phyloP scores from a whole-genome alignment of 2,113 vertebrate genomes.

The Megaceryle torquata region DNA sequence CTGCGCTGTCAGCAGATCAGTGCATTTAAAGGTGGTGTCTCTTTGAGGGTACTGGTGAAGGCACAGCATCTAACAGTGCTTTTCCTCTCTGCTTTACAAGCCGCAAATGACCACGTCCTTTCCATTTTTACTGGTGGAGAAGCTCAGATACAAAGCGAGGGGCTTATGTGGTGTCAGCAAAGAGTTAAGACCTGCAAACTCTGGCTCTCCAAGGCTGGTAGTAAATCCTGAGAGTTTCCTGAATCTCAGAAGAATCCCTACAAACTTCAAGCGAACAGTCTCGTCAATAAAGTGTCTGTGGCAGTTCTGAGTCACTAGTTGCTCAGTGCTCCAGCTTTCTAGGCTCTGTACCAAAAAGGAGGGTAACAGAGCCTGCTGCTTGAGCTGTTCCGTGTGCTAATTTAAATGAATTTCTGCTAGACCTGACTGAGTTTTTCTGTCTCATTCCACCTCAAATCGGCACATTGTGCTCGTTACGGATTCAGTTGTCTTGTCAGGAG shows the following conservation, averaged over 20 bases:
- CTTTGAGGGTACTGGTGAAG: background rate
- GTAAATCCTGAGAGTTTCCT: background rate
- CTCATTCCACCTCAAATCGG: background rate
- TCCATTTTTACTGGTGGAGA: background rate
- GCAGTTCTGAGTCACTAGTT: background rate
- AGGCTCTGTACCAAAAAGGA: background rate
- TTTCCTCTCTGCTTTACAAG: background rate
- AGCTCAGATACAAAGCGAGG: background rate
- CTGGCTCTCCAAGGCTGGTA: background rate
- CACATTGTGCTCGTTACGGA: accelerated
- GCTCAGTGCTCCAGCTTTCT: background rate
- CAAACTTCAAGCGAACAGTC: background rate
- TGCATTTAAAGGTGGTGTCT: accelerated
- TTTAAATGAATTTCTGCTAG: background rate
- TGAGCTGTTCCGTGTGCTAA: background rate
- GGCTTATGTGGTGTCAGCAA: accelerated
- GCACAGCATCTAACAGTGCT: background rate
- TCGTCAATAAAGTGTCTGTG: background rate
- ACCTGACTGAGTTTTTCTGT: background rate
- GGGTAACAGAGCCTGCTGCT: background rate
- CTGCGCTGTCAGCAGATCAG: background rate
- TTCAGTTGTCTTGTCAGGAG: background rate
- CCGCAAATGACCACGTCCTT: background rate
- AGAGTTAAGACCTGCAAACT: background rate
- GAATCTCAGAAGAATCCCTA: background rate